These are phyloP conservation scores for Gymnoscopelus microlampas DNA, from an alignment of 2,797 vertebrate genomes.

Conservation along the genomic window DNA sequence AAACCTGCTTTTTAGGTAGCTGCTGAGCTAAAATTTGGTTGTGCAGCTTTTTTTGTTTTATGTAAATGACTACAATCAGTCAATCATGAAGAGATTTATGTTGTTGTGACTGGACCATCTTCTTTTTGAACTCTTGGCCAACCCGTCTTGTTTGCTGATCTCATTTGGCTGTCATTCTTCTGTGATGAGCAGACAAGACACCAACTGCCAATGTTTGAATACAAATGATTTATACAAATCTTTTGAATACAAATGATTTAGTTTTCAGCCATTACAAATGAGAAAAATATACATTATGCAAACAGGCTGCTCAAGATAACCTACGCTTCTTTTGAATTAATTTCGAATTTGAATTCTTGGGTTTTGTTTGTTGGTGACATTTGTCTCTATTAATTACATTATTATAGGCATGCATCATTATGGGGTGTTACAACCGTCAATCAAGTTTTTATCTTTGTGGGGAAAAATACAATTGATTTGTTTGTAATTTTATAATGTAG, in stretches of 20 bases:
- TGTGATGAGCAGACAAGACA: background rate
- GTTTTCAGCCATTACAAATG: too few relatives aligned
- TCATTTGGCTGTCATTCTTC: constrained; percentile 7
- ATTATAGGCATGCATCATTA: too few relatives aligned
- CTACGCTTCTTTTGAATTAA: too few relatives aligned
- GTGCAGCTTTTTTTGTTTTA: too few relatives aligned
- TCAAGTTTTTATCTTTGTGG: background rate
- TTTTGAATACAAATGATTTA: too few relatives aligned
- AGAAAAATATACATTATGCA: too few relatives aligned
- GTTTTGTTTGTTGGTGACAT: too few relatives aligned
- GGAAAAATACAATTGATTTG: too few relatives aligned
- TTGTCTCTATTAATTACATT: too few relatives aligned
- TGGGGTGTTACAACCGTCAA: background rate
- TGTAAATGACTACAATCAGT: background rate
- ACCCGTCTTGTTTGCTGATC: constrained; percentile 12
- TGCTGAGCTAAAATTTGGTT: too few relatives aligned
- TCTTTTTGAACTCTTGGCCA: constrained; percentile 24
- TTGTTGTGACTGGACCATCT: constrained; percentile 38
- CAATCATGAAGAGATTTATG: constrained; percentile 19
- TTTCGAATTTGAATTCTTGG: too few relatives aligned
- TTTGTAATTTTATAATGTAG: background rate
- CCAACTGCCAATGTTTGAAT: background rate
- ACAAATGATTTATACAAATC: background rate
- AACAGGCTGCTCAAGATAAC: too few relatives aligned
- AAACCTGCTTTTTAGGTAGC: background rate